Percentiles rank a stretch among this genome's conserved stretches.
These are phyloP conservation scores for Clistopyga incitator DNA, from an alignment of 2,888 invertebrate genomes.

Conservation along the genomic window DNA sequence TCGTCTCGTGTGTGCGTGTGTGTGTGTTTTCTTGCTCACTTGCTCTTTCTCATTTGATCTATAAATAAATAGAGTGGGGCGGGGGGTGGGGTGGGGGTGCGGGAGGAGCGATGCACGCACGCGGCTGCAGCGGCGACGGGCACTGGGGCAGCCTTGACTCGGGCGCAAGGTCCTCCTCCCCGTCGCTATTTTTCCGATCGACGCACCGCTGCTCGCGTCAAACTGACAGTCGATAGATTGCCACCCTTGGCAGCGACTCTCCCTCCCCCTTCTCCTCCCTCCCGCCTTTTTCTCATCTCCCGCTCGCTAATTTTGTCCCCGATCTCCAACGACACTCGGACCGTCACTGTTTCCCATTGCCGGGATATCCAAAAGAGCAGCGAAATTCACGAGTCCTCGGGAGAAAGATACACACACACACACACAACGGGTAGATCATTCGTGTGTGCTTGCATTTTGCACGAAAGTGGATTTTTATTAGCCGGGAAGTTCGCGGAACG, in stretches of 20 bases:
- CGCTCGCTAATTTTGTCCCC: conserved; percentile 22
- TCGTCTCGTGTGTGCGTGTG: not conserved
- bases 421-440: too few relatives aligned
- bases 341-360: not conserved
- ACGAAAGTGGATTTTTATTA: too few relatives aligned
- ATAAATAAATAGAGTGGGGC: conserved; percentile 64
- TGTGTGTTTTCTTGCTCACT: conserved; percentile 6
- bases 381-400: too few relatives aligned
- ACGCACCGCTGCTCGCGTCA: conserved; percentile 64
- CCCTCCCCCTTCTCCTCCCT: not conserved
- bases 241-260: conserved; percentile 18
- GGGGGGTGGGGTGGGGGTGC: not conserved
- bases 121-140: conserved; percentile 54
- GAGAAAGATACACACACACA: not conserved
- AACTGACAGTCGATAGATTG: conserved; percentile 65
- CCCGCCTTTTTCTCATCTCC: not conserved
- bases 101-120: conserved; percentile 51
- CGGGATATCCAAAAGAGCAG: too few relatives aligned
- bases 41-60: conserved; percentile 41
- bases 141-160: conserved; percentile 67
- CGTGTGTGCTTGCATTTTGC: not conserved
- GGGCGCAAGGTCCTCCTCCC: conserved; percentile 68
- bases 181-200: conserved; percentile 62
- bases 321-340: not conserved
- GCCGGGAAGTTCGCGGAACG: not conserved